A percentile compares a stretch with the other conserved stretches of the same genome.
phyloP scores from a whole-genome alignment of 2,888 invertebrate species.

The Caenorhabditis parvicauda region DNA sequence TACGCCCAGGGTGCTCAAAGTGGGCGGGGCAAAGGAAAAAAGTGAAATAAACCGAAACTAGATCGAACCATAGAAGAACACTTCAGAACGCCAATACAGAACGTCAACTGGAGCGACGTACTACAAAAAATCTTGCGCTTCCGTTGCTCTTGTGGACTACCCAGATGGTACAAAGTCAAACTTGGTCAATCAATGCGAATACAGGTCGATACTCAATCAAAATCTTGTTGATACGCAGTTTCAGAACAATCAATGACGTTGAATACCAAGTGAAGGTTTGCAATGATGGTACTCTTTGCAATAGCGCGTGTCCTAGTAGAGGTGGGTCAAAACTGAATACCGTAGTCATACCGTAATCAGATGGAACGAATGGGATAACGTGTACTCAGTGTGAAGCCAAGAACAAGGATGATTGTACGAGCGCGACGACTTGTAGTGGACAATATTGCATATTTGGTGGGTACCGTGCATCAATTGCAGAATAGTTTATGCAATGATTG shows the following conservation, averaged over 20 bases:
- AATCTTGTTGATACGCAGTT: background rate
- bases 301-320: conserved; percentile 18
- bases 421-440: conserved; percentile 29
- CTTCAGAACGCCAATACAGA: conserved; percentile 19
- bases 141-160: conserved; percentile 19
- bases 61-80: background rate
- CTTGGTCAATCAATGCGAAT: conserved; percentile 20
- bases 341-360: too few relatives aligned
- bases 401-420: conserved; percentile 26
- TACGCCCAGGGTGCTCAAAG: background rate
- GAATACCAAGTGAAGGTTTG: conserved; percentile 32
- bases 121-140: conserved; percentile 24
- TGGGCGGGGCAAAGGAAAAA: too few relatives aligned
- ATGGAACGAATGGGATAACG: too few relatives aligned
- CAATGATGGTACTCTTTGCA: conserved; percentile 26
- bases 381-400: conserved; percentile 25
- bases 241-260: conserved; percentile 24
- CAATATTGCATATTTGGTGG: conserved; percentile 26
- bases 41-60: too few relatives aligned
- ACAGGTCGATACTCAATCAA: conserved; percentile 1
- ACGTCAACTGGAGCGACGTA: conserved; percentile 10
- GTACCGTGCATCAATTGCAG: background rate
- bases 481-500: conserved; percentile 7
- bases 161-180: conserved; percentile 24
- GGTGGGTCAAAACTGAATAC: conserved; percentile 6